Evolutionary conservation across 2,888 invertebrate genomes (phyloP).

Genomic region (Drosophila neutralis): DNA sequence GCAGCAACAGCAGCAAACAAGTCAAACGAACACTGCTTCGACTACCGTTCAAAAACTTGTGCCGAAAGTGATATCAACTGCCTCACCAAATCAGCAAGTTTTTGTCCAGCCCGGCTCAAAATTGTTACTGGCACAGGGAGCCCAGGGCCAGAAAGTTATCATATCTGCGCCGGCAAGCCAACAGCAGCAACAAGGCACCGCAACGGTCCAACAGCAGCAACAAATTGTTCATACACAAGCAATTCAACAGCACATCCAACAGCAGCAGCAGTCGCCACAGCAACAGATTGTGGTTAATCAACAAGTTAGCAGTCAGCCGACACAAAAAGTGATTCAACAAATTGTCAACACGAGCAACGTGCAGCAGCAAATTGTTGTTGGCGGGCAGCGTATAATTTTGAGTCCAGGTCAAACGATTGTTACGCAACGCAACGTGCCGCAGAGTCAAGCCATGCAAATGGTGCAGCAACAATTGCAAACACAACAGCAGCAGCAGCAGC

Average conservation of each 20-base stretch:
- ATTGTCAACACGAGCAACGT: conserved; percentile 84
- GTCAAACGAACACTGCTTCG: conserved; percentile 29
- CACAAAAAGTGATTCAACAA: conserved; percentile 85
- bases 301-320: conserved; percentile 56
- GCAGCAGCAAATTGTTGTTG: conserved; percentile 84
- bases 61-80: conserved; percentile 59
- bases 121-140: conserved; percentile 82
- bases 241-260: conserved; percentile 55
- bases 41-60: conserved; percentile 72
- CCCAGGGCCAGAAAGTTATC: conserved; percentile 84
- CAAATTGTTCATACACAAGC: conserved; percentile 68
- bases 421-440: conserved; percentile 83
- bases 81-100: conserved; percentile 76
- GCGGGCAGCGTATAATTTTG: conserved; percentile 84
- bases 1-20: conserved; percentile 37
- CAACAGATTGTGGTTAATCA: conserved; percentile 75
- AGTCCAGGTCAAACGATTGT: conserved; percentile 85
- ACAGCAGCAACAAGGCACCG: conserved; percentile 55
- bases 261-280: conserved; percentile 47
- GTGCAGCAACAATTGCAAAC: conserved; percentile 72
- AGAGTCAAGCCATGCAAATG: conserved; percentile 77
- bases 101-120: conserved; percentile 83
- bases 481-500: conserved; percentile 46
- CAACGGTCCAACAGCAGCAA: conserved; percentile 70
- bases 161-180: conserved; percentile 75